Evolutionary conservation across 2,113 vertebrate species (phyloP), one percentile per base, ranked within the genome.

Genomic region (Riparia riparia): DNA sequence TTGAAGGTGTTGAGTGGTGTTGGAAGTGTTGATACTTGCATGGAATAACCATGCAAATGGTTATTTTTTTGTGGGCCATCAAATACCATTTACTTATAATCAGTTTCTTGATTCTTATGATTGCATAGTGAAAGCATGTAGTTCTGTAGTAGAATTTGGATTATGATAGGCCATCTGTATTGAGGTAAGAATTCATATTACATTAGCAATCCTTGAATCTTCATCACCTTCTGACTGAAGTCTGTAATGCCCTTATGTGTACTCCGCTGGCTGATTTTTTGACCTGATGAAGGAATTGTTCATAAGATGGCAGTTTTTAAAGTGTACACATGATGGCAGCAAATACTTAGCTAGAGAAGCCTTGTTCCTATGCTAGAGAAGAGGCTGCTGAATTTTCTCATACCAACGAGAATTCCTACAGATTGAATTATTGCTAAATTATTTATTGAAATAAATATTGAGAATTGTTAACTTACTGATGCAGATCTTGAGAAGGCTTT

Each of bases 241-340:
- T 39, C 28, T 77, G 24, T 41, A 56, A 37, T 65, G 47, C 50
- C 14, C 24, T 84, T 13, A 0, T 9, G 3, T 10, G 13, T 47
- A 44, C 19, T 42, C 17, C 26, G 4, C 2, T 16, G 42, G 39
- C 13, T 63, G 28, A 49, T 61, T 81, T 64, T 64, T 57, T 85
- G 22, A 29, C 34, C 29, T 17, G 25, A 8, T n/a, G 22, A 25
- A 61, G 49, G 14, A 20, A 29, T 50, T 39, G 21, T 81, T 89
- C 17, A 1, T 31, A n/a, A 53, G 51, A 29, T 3, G 97, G 97
- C 92, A 97, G 78, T 97, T 94, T 91, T 68, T 93, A 15, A 91
- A 82, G 17, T 84, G 86, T 64, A 93, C 98, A 95, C 98, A 45
- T 5, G 98, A 72, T 97, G 98, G 98, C 98, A 98, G 96, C 97